Percentiles rank a stretch among this genome's conserved stretches.
These are phyloP conservation scores for Menidia menidia DNA, from an alignment of 2,797 vertebrate species.

Conservation along the genomic window DNA sequence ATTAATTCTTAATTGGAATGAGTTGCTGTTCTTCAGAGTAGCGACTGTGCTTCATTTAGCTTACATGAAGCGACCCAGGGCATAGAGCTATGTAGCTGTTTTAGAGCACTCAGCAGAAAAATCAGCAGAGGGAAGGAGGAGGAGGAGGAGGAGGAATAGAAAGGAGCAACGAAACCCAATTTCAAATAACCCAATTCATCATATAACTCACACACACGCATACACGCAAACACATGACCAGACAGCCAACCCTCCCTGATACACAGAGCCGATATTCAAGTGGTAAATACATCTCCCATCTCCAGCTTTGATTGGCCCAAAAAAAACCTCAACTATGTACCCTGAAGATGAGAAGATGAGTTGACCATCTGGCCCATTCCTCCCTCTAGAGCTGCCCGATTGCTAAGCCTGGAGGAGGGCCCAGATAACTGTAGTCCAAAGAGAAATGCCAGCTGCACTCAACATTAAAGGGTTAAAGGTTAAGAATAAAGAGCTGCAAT, in stretches of 20 bases:
- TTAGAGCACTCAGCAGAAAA: slow-evolving; percentile 74
- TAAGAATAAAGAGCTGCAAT: slow-evolving; percentile 26
- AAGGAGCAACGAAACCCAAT: slow-evolving; percentile 39
- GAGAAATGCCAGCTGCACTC: slow-evolving; percentile 66
- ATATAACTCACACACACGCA: slow-evolving; percentile 46
- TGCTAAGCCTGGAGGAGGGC: slow-evolving; percentile 68
- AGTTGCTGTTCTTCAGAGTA: slow-evolving; percentile 68
- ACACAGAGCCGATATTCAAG: slow-evolving; percentile 56
- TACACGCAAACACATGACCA: slow-evolving; percentile 15
- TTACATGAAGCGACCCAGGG: slow-evolving; percentile 65
- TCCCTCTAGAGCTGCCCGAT: slow-evolving; percentile 64
- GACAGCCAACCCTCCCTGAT: slow-evolving; percentile 34
- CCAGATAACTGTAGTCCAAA: slow-evolving; percentile 55
- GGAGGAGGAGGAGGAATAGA: slow-evolving; percentile 36
- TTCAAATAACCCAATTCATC: slow-evolving; percentile 72
- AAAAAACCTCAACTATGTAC: slow-evolving; percentile 44
- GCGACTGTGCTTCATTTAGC: slow-evolving; percentile 74
- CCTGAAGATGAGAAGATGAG: slow-evolving; percentile 69
- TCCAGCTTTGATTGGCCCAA: slow-evolving; percentile 73
- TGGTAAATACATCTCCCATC: slow-evolving; percentile 62
- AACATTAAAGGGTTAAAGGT: slow-evolving; percentile 63
- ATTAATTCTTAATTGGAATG: slow-evolving; percentile 77
- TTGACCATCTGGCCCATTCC: slow-evolving; percentile 74
- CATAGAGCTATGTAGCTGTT: slow-evolving; percentile 56
- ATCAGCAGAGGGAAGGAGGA: slow-evolving; percentile 35